Evolutionary conservation across 92 coral and sea anemone species (phyloP).

Genomic region (Epizoanthus scotinus): DNA sequence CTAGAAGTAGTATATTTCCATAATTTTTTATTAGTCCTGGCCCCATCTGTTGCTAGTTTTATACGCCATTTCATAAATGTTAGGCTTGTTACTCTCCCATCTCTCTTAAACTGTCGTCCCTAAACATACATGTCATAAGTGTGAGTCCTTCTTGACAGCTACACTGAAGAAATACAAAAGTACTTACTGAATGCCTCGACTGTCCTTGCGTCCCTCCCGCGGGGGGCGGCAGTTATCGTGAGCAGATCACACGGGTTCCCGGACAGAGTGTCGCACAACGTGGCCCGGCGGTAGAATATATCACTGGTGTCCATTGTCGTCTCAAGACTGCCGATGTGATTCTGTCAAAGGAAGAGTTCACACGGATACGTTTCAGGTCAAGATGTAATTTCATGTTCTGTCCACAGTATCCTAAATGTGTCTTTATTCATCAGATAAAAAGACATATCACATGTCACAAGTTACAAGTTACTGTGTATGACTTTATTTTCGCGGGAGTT

Average conservation of each 20-base stretch:
- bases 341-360: slow-evolving; percentile 37
- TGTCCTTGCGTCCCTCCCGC: slow-evolving; percentile 59
- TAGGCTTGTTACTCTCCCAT: too few species aligned
- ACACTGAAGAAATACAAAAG: background rate
- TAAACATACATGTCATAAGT: too few species aligned
- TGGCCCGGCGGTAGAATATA: slow-evolving; percentile 84
- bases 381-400: background rate
- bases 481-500: too few species aligned
- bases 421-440: too few species aligned
- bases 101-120: too few species aligned
- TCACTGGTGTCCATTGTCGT: slow-evolving; percentile 64
- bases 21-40: too few species aligned
- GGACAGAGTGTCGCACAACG: slow-evolving; percentile 82
- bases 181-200: slow-evolving; percentile 67
- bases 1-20: too few species aligned
- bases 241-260: slow-evolving; percentile 97
- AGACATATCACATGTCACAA: too few species aligned
- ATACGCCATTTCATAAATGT: too few species aligned
- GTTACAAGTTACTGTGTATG: too few species aligned
- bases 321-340: slow-evolving; percentile 80
- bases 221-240: slow-evolving; percentile 88
- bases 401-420: background rate
- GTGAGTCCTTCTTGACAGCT: too few species aligned
- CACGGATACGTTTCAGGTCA: background rate
- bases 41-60: too few species aligned